Base-by-base conservation (phyloP, 2,113 vertebrate species). In the Lichenostomus cassidix region DNA sequence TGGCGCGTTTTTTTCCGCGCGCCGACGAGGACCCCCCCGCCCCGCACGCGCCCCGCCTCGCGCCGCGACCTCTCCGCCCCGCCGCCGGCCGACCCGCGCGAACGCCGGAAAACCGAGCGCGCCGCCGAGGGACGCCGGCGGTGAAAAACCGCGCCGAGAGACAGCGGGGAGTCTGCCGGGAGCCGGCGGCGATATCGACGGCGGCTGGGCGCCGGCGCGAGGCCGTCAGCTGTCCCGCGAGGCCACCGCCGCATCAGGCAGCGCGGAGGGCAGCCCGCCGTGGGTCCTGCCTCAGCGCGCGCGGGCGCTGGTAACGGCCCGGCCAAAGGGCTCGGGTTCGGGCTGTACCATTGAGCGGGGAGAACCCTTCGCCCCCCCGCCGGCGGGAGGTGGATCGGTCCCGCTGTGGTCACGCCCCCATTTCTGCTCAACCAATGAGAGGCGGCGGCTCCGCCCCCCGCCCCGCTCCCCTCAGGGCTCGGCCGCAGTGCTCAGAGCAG, bases 261-360 rank as follows among this genome's bases (percentile, higher is more conserved):
- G 1, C 0, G 4, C 14, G 0, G 0, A 0, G 14, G 70, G 2
- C 91, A 94, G 84, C 87, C 82, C 37, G 7, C 5, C 3, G 8
- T 59, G 87, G 96, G 91, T 59, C 93, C 87, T 92, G 23, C 3
- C 27, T 28, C 21, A 4, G 67, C 58, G 93, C 91, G 94, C 94
- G 96, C 91, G 84, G 80, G 94, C 87, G 50, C 85, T 21, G 15
- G 4, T 91, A 95, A 94, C 91, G 82, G 96, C 96, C 90, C n/a
- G 79, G 75, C 82, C 77, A 18, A 75, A 90, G 89, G 65, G 28
- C 87, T 85, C 15, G 19, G n/a, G 39, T 93, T 69, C 8, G 39
- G 63, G 11, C 33, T 23, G 33, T 75, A 94, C 92, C 87, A 94
- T 69, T 24, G 28, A 7, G 13, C 23, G 0, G 35, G 17, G 69